These are phyloP conservation scores for Cyanoderma ruficeps DNA, from an alignment of 2,113 vertebrate genomes.

Conservation along the genomic window DNA sequence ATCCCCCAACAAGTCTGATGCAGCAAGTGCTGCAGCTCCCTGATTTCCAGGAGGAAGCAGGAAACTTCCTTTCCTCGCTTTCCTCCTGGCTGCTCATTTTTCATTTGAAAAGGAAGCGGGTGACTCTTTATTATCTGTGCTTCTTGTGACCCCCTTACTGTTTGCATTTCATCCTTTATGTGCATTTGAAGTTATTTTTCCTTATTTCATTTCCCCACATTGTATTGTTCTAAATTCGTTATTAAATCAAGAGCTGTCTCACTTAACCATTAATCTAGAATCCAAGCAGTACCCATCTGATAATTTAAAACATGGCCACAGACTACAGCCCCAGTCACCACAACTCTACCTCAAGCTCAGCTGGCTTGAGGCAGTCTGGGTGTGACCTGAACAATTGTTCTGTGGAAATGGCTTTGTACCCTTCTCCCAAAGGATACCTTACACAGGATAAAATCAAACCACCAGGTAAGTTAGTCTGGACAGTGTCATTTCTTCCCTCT, in stretches of 20 bases:
- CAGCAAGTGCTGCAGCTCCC: not conserved
- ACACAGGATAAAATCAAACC: not conserved
- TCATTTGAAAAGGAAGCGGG: not conserved
- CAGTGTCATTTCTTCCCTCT: not conserved
- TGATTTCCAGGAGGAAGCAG: not conserved
- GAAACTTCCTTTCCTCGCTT: not conserved
- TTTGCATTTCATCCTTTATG: not conserved
- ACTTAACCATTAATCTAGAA: not conserved
- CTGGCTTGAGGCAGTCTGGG: not conserved
- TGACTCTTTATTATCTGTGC: not conserved
- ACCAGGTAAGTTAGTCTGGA: not conserved
- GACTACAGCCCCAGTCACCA: not conserved
- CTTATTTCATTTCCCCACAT: not conserved
- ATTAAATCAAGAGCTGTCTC: not conserved
- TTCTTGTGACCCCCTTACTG: not conserved
- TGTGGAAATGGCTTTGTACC: not conserved
- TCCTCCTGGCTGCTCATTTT: not conserved
- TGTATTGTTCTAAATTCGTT: accelerated
- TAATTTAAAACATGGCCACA: not conserved
- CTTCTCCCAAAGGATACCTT: not conserved
- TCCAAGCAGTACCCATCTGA: not conserved
- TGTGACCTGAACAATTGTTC: not conserved
- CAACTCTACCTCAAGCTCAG: not conserved
- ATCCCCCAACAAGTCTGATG: not conserved
- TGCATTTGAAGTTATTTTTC: not conserved